Conservation (phyloP, 2,113 vertebrate species). For the Salminus brasiliensis region DNA sequence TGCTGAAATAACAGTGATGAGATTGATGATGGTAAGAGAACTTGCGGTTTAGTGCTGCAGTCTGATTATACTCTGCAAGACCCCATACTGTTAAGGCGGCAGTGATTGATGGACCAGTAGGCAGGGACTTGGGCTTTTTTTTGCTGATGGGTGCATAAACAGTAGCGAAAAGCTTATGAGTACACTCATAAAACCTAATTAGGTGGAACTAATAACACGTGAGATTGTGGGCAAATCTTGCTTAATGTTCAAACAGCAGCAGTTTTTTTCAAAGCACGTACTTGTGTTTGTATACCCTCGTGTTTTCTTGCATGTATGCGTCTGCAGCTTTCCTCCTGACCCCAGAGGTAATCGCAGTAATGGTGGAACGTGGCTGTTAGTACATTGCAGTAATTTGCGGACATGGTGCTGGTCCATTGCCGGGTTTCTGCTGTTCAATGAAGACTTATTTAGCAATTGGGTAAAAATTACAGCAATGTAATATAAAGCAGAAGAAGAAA, state of each 20-base stretch:
- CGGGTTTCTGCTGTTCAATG: no score
- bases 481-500: no score
- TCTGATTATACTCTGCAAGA: neutral
- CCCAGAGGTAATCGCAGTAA: no score
- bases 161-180: neutral
- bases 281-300: neutral
- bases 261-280: neutral
- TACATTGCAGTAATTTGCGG: no score
- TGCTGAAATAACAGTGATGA: neutral
- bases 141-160: slow-evolving; percentile 16
- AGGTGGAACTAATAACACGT: slow-evolving; percentile 24
- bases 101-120: slow-evolving; percentile 10
- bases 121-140: neutral
- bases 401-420: no score
- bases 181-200: slow-evolving; percentile 24
- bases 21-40: neutral
- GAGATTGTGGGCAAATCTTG: slow-evolving; percentile 12
- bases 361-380: no score
- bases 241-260: neutral
- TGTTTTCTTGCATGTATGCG: neutral
- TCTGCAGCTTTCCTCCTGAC: no score
- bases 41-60: neutral
- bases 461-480: no score
- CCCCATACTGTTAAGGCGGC: neutral
- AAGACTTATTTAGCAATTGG: no score